Base-by-base conservation (phyloP, 1,140 invertebrate genomes). In the Bombus waltoni region DNA sequence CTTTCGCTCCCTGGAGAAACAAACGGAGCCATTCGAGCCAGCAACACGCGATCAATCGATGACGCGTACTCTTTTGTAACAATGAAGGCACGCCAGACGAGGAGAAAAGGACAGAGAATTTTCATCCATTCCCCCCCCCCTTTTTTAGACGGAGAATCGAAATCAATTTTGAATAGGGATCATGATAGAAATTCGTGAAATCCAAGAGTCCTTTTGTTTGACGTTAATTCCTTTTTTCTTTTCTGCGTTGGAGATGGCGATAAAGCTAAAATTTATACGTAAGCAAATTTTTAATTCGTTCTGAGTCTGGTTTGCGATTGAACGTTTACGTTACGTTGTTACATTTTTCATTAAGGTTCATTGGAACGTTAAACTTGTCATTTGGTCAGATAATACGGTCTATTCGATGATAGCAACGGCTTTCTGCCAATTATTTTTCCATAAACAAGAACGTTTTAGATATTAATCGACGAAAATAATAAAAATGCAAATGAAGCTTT, bases 1-100 rank as follows among this genome's bases (percentile, higher is more conserved):
- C 84, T 72, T 40, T 47, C 47, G 44, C 44, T 76, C 80, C 85
- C 85, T 32, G 85, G 80, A 86, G 80, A 76, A 82, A 86, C 73
- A 75, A 83, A 76, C 71, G 38, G 68, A 65, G 70, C 78, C 78
- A 72, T 72, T 40, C 77, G 77, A 42, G 8, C 76, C 25, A 77
- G 42, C 76, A 57, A 71, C 65, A 47, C 40, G 40, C 53, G 59
- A 85, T 74, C 83, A 74, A 81, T 81, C 83, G 82, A 79, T 42
- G 66, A 71, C 38, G 47, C 28, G 44, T 13, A n/a, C 25, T 62
- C 62, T 72, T 72, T 80, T 76, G 38, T 47, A 42, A 72, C 83
- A 47, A 72, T 47, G 65, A 71, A 68, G 35, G 35, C 28, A 25
- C 4, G 47, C 15, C 11, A 42, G 9, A 57, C 22, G 6, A 11